Conservation (phyloP, 2,888 invertebrate species). For the Trichopoda pennipes region DNA sequence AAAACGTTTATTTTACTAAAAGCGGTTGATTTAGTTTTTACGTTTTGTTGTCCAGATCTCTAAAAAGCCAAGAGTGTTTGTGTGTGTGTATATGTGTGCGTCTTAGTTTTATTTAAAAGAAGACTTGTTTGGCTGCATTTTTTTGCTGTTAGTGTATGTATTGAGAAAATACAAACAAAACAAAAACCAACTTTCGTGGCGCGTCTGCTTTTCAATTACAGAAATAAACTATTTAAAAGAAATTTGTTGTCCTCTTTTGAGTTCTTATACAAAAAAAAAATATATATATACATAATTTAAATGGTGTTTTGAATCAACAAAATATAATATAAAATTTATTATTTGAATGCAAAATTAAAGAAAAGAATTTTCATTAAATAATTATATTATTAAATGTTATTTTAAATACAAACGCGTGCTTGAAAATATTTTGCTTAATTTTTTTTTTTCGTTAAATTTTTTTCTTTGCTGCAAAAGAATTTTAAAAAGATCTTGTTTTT, state of each 20-base stretch:
- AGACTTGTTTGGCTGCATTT: slow-evolving; percentile 68
- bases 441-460: background rate
- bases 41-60: slow-evolving; percentile 3
- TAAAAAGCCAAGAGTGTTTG: background rate
- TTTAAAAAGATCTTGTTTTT: slow-evolving; percentile 21
- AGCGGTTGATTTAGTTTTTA: slow-evolving; percentile 25
- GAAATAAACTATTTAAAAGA: slow-evolving; percentile 46
- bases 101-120: slow-evolving; percentile 37
- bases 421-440: background rate
- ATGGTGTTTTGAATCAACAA: background rate
- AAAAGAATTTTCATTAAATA: background rate
- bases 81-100: background rate
- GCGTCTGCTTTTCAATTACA: slow-evolving; percentile 60
- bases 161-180: slow-evolving; percentile 23
- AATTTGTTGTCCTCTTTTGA: no score
- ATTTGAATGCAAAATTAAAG: background rate
- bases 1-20: slow-evolving; percentile 28
- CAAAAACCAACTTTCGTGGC: slow-evolving; percentile 61
- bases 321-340: background rate
- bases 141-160: slow-evolving; percentile 47
- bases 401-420: background rate
- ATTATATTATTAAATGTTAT: background rate
- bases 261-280: background rate
- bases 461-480: slow-evolving; percentile 5
- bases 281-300: no score